Evolutionary conservation across 2,113 vertebrate genomes (phyloP), one percentile per base, ranked within the genome.

Genomic region (Rhinichthys klamathensis): DNA sequence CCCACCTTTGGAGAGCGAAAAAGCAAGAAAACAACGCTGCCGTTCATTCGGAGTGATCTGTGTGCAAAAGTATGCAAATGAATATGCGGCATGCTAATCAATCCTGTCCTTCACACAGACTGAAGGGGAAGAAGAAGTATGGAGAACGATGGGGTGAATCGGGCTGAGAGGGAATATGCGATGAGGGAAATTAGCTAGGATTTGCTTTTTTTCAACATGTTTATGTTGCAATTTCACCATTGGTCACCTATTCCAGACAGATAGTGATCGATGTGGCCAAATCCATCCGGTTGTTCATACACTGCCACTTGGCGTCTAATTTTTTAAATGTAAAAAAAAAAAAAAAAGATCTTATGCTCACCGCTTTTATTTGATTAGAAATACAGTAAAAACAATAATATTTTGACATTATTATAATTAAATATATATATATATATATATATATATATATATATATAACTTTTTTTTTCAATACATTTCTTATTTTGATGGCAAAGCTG

Each of bases 21-120:
- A 88, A 76, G 15, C 58, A 60, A 81, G 61, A 85, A 83, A 75
- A 81, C 75, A 84, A 49, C 54, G 87, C 78, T 87, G 86, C 89
- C 84, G 85, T 91, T 90, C 80, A 80, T 89, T 90, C 89, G 89
- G 87, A 89, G 87, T 89, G 89, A 92, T 91, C 88, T 91, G 88
- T 89, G 89, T 91, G 92, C 91, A 92, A 93, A 95, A 94, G 92
- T 93, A 94, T 94, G 93, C 91, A 94, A 94, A 95, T 95, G 85
- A 94, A 92, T 90, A 89, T 84, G 69, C 87, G 90, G 92, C 92
- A 91, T 90, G 88, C 90, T 91, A 94, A 93, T 93, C 93, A 94
- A 93, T 94, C 90, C 91, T 84, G 90, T 93, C 92, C 92, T 93
- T 94, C 90, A 92, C 91, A 91, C 90, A 87, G 88, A 89, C 90